A percentile compares a stretch with the other conserved stretches of the same genome.
phyloP scores from a whole-genome alignment of 2,888 invertebrate species.

The Pelosia muscerda region DNA sequence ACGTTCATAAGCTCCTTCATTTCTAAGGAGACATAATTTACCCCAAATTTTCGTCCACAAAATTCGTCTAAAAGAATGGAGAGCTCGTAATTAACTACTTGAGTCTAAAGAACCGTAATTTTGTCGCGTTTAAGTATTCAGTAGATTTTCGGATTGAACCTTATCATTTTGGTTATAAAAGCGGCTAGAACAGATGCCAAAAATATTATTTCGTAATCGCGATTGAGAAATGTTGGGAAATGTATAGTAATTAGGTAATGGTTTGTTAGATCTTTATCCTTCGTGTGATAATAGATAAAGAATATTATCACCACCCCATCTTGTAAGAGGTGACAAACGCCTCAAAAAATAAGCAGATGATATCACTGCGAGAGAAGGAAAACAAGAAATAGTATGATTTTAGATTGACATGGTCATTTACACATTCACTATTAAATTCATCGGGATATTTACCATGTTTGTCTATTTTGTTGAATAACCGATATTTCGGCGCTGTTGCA shows the following conservation, averaged over 20 bases:
- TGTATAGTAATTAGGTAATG: background rate
- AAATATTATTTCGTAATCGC: background rate
- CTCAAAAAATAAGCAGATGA: no score
- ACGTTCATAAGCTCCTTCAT: background rate
- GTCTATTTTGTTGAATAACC: no score
- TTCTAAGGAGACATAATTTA: slow-evolving; percentile 5
- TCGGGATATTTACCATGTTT: no score
- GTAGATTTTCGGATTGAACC: slow-evolving; percentile 13
- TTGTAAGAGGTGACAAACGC: no score
- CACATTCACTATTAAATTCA: no score
- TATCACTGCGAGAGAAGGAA: no score
- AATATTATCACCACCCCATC: no score
- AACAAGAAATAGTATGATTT: no score
- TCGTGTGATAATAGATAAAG: no score
- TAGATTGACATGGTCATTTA: no score
- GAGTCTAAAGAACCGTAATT: slow-evolving; percentile 26
- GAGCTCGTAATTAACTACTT: slow-evolving; percentile 42
- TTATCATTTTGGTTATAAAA: slow-evolving; percentile 15
- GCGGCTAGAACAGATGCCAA: background rate
- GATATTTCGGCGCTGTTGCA: no score
- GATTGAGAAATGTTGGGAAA: background rate
- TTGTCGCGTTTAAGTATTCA: slow-evolving; percentile 30
- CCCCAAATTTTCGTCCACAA: background rate
- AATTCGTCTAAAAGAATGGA: slow-evolving; percentile 9
- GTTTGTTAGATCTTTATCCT: background rate